phyloP scores from a whole-genome alignment of 2,888 invertebrate species.

The Aspidapion aeneum region DNA sequence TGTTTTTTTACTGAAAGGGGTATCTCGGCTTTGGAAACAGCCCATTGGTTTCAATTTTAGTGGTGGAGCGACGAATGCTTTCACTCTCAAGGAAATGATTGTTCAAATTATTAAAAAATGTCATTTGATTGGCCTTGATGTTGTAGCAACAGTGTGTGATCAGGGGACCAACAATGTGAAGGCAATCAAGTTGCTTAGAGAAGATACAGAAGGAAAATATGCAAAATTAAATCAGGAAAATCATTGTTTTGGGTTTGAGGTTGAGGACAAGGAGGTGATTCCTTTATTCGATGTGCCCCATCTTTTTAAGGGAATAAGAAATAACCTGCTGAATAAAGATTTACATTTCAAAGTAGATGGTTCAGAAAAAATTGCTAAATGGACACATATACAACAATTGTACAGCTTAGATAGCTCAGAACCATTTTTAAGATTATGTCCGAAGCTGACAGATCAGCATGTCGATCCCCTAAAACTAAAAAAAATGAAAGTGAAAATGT shows the following conservation, averaged over 20 bases:
- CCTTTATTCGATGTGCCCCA: slow-evolving; percentile 25
- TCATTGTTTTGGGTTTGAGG: slow-evolving; percentile 15
- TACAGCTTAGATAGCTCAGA: slow-evolving; percentile 15
- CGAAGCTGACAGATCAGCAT: slow-evolving; percentile 24
- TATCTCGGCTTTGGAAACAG: slow-evolving; percentile 31
- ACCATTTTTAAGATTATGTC: slow-evolving; percentile 12
- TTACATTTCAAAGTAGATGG: slow-evolving; percentile 15
- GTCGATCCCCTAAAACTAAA: slow-evolving; percentile 21
- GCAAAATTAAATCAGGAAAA: slow-evolving; percentile 12
- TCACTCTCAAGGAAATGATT: slow-evolving; percentile 20
- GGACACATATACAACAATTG: slow-evolving; percentile 20
- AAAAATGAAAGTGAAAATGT: slow-evolving; percentile 25
- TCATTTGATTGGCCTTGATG: slow-evolving; percentile 24
- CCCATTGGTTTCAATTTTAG: slow-evolving; percentile 28
- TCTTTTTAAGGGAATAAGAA: slow-evolving; percentile 23
- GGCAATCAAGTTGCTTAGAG: slow-evolving; percentile 26
- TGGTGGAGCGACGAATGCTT: slow-evolving; percentile 21
- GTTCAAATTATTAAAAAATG: slow-evolving; percentile 23
- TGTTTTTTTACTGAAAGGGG: slow-evolving; percentile 29
- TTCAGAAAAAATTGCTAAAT: slow-evolving; percentile 18
- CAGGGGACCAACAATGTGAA: slow-evolving; percentile 32
- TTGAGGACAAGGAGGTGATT: slow-evolving; percentile 17
- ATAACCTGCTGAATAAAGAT: slow-evolving; percentile 21
- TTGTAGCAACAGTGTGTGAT: slow-evolving; percentile 35
- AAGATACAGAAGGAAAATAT: slow-evolving; percentile 15